Conservation (phyloP, 1,140 invertebrate genomes). For the Drosophila pseudoobscura region DNA sequence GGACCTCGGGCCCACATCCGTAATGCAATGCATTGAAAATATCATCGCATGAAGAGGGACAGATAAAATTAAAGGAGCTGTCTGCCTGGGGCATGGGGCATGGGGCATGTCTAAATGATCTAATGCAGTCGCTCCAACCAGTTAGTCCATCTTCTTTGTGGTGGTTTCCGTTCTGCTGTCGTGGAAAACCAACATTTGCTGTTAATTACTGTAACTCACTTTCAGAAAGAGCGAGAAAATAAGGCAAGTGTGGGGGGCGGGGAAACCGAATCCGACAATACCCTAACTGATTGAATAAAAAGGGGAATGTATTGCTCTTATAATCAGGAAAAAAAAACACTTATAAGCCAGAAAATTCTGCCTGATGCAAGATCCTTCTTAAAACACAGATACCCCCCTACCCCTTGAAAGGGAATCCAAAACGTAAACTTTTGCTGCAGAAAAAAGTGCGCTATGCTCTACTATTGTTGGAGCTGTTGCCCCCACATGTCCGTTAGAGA, state of each 20-base stretch:
- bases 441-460: neutral
- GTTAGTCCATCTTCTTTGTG: slow-evolving; percentile 8
- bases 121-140: neutral
- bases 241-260: neutral
- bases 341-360: no score
- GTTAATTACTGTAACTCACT: slow-evolving; percentile 50
- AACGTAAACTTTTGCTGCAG: slow-evolving; percentile 39
- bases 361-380: neutral
- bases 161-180: slow-evolving; percentile 4
- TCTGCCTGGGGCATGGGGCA: no score
- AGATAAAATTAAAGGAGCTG: slow-evolving; percentile 13
- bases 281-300: slow-evolving; percentile 2
- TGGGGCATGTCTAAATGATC: no score
- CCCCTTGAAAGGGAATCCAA: neutral
- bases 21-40: slow-evolving; percentile 5
- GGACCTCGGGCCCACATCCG: no score
- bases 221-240: slow-evolving; percentile 16
- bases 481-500: slow-evolving; percentile 50
- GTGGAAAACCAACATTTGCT: slow-evolving; percentile 27
- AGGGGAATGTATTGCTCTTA: neutral
- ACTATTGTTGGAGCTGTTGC: slow-evolving; percentile 18
- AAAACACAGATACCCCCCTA: neutral
- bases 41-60: slow-evolving; percentile 11
- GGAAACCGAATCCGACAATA: neutral
- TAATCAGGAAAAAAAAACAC: no score